Conservation (phyloP, 2,113 vertebrate genomes). For the Bubalus kerabau region DNA sequence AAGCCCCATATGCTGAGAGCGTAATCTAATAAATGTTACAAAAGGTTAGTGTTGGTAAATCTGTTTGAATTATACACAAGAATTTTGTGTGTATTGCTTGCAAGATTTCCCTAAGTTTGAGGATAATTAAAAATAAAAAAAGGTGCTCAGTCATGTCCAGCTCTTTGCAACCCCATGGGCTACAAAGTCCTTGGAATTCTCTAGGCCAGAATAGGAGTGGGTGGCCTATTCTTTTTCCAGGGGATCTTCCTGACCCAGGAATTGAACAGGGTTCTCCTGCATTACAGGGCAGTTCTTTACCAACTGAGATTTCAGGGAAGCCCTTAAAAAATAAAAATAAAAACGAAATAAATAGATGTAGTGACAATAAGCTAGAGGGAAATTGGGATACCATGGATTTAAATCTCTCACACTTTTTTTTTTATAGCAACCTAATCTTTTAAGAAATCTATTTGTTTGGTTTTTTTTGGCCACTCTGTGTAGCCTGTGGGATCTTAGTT, state of each 20-base stretch:
- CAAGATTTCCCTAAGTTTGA: not conserved
- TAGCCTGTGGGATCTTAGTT: not conserved
- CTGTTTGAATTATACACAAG: not conserved
- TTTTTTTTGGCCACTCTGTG: not conserved
- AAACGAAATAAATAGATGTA: not conserved
- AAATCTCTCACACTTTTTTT: not conserved
- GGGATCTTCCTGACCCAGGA: not conserved
- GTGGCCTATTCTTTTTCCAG: not conserved
- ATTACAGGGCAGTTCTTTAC: not conserved
- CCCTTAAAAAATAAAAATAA: not conserved
- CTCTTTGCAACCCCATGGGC: not conserved
- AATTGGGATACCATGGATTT: not conserved
- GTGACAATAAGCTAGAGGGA: not conserved
- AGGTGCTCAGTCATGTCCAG: not conserved
- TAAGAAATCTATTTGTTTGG: not conserved
- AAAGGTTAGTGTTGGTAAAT: not conserved
- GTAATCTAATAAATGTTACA: not conserved
- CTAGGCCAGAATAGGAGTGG: not conserved
- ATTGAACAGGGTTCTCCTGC: not conserved
- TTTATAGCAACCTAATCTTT: not conserved
- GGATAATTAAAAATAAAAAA: not conserved
- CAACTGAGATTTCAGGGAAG: not conserved
- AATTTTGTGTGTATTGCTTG: not conserved
- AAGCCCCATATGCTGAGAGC: not conserved
- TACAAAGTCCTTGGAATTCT: not conserved